A percentile compares a stretch with the other conserved stretches of the same genome.
phyloP scores from a whole-genome alignment of 2,888 invertebrate species.

The Hemicrepidius hirtus region DNA sequence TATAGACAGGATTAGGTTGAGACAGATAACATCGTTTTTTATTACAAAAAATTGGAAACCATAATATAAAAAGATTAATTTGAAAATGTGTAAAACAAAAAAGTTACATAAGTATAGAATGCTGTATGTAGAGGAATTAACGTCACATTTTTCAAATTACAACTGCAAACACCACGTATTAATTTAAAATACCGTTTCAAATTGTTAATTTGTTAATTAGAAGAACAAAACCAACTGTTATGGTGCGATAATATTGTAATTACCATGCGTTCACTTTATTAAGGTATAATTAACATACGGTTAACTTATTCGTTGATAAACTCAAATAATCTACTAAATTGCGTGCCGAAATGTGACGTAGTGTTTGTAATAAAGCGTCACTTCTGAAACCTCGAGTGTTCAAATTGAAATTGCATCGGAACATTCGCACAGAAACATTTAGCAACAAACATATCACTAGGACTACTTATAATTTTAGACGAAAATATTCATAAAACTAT shows the following conservation, averaged over 20 bases:
- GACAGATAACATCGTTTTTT: too few species aligned
- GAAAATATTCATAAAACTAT: background rate
- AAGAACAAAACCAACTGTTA: background rate
- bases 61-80: too few species aligned
- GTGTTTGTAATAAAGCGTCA: background rate
- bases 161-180: too few species aligned
- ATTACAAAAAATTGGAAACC: too few species aligned
- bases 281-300: slow-evolving; percentile 32
- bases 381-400: background rate
- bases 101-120: too few species aligned
- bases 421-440: background rate
- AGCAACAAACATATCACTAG: too few species aligned
- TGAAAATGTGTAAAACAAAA: too few species aligned
- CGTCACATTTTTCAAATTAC: too few species aligned
- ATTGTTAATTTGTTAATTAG: background rate
- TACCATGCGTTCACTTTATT: slow-evolving; percentile 24
- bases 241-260: slow-evolving; percentile 7
- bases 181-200: background rate
- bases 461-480: slow-evolving; percentile 6
- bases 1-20: too few species aligned
- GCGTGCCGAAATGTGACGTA: slow-evolving; percentile 7
- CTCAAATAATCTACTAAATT: slow-evolving; percentile 21
- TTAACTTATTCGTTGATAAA: slow-evolving; percentile 30
- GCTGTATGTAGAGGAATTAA: too few species aligned
- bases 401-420: background rate